Evolutionary conservation across 1,140 invertebrate genomes (phyloP).

Genomic region (Diorhabda carinulata): DNA sequence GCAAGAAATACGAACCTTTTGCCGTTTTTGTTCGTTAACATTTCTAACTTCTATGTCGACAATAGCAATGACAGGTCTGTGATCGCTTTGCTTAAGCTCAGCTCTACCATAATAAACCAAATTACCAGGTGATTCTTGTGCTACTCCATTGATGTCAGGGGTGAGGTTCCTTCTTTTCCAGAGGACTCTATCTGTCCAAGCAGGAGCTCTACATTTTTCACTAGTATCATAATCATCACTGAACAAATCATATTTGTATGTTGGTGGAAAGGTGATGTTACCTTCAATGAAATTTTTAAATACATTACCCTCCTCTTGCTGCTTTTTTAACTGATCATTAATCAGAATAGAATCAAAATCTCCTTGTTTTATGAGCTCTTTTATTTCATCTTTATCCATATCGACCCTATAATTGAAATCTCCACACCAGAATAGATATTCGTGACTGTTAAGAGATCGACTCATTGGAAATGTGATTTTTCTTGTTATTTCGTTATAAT

Average conservation of each 20-base stretch:
- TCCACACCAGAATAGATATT: slow-evolving; percentile 99
- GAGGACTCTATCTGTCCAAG: slow-evolving; percentile 96
- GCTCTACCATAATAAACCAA: slow-evolving; percentile 86
- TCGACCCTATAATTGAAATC: slow-evolving; percentile 99
- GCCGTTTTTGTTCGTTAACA: slow-evolving; percentile 69
- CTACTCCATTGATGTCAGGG: slow-evolving; percentile 53
- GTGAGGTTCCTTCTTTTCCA: slow-evolving; percentile 78
- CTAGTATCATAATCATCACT: slow-evolving; percentile 99
- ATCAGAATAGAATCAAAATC: slow-evolving; percentile 77
- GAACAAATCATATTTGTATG: slow-evolving; percentile 99
- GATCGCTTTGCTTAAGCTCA: slow-evolving; percentile 97
- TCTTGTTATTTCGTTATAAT: slow-evolving; percentile 91
- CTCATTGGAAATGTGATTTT: slow-evolving; percentile 93
- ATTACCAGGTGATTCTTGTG: slow-evolving; percentile 59
- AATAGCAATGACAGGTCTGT: slow-evolving; percentile 87
- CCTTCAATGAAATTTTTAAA: slow-evolving; percentile 95
- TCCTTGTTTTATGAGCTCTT: slow-evolving; percentile 73
- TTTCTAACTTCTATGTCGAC: slow-evolving; percentile 83
- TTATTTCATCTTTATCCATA: slow-evolving; percentile 91
- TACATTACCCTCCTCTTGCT: slow-evolving; percentile 78
- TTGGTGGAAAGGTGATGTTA: slow-evolving; percentile 88
- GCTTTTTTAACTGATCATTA: slow-evolving; percentile 84
- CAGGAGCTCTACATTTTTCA: slow-evolving; percentile 94
- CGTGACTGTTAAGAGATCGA: slow-evolving; percentile 86
- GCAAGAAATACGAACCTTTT: slow-evolving; percentile 41